phyloP scores from a whole-genome alignment of 35 echinoderm and acorn worm species.

The Anneissia japonica region DNA sequence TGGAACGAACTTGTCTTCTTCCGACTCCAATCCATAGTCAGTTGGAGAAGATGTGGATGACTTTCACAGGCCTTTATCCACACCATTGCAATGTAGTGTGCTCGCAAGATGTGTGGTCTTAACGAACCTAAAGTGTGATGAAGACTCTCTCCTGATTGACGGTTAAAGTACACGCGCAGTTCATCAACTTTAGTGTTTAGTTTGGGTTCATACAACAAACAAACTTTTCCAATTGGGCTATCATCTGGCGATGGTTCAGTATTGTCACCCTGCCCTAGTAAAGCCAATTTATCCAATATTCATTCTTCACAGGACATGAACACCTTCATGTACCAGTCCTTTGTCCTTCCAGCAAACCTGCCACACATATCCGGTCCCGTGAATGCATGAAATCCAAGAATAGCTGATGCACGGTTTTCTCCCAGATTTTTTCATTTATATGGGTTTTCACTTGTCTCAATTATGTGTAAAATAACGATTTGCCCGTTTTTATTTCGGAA shows the following conservation, averaged over 20 bases:
- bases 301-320: neutral
- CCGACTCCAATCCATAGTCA: too few species aligned
- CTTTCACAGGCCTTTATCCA: conserved; percentile 7
- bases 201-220: neutral
- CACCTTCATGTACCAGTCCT: conserved; percentile 10
- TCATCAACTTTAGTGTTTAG: neutral
- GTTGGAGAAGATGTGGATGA: neutral
- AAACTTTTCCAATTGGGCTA: conserved; percentile 8
- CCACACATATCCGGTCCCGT: conserved; percentile 3
- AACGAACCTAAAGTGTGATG: neutral
- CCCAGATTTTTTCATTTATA: too few species aligned
- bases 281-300: conserved; percentile 1
- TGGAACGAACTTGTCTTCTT: too few species aligned
- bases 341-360: conserved; percentile 5
- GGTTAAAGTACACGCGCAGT: neutral
- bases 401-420: conserved; percentile 10
- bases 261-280: neutral
- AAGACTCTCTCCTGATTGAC: neutral
- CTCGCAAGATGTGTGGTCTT: neutral
- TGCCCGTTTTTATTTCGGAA: too few species aligned
- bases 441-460: too few species aligned
- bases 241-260: neutral
- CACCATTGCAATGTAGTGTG: neutral
- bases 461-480: too few species aligned
- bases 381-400: conserved; percentile 11